Evolutionary conservation across 2,888 invertebrate genomes (phyloP).

Genomic region (Pristionchus arcanus): DNA sequence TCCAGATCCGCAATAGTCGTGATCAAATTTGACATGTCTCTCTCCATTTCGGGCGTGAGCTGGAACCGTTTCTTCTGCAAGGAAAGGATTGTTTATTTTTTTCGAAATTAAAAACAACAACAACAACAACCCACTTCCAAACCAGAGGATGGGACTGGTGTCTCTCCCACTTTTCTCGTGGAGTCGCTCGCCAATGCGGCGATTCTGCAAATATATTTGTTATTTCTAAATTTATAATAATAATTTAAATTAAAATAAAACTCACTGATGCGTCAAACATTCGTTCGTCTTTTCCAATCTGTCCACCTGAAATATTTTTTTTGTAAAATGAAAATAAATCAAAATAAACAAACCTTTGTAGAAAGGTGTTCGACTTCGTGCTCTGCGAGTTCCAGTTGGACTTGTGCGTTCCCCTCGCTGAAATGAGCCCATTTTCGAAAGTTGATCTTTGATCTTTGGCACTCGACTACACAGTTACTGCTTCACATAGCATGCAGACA

Average conservation of each 20-base stretch:
- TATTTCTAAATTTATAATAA: background rate
- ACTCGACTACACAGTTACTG: background rate
- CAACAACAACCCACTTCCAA: constrained; percentile 57
- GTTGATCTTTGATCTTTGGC: constrained; percentile 31
- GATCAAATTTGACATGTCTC: constrained; percentile 73
- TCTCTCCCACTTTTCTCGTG: constrained; percentile 83
- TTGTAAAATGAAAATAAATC: background rate
- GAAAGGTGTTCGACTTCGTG: constrained; percentile 89
- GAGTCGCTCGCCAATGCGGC: constrained; percentile 74
- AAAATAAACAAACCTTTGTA: constrained; percentile 84
- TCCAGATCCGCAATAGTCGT: constrained; percentile 75
- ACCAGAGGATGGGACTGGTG: constrained; percentile 85
- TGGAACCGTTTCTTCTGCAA: constrained; percentile 61
- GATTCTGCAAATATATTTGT: constrained; percentile 64
- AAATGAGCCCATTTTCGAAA: constrained; percentile 57
- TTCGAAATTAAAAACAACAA: no score
- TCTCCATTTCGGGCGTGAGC: constrained; percentile 73
- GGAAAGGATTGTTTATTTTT: background rate
- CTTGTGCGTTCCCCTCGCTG: constrained; percentile 79
- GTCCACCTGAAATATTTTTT: constrained; percentile 56
- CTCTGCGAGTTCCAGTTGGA: constrained; percentile 81
- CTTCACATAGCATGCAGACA: background rate
- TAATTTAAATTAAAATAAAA: background rate
- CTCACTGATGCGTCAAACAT: constrained; percentile 68
- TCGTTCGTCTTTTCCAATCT: constrained; percentile 81